Percentiles rank a stretch among this genome's conserved stretches.
Conservation (phyloP, 2,888 invertebrate genomes). For the Eupithecia pulchellata region DNA sequence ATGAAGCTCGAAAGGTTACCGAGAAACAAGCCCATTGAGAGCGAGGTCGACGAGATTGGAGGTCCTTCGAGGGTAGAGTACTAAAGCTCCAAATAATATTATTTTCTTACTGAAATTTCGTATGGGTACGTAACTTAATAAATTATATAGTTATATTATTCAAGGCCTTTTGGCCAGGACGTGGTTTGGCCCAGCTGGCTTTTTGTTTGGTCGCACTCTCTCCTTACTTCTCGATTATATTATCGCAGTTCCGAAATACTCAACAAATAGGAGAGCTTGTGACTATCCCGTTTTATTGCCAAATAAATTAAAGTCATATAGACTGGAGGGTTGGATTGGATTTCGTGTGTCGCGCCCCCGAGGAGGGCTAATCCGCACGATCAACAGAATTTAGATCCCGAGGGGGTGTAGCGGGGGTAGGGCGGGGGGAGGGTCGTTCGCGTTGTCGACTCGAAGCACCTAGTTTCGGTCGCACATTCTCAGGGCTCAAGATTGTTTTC, state of each 20-base stretch:
- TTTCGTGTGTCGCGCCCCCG: conserved; percentile 22
- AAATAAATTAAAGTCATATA: conserved; percentile 27
- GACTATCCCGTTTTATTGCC: conserved; percentile 33
- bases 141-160: too few relatives aligned
- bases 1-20: background rate
- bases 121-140: too few relatives aligned
- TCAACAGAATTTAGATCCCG: conserved; percentile 42
- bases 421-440: conserved; percentile 10
- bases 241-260: conserved; percentile 41
- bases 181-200: background rate
- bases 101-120: too few relatives aligned
- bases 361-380: conserved; percentile 43
- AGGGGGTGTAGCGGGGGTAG: background rate
- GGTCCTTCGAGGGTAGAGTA: background rate
- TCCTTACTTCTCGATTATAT: conserved; percentile 38
- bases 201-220: background rate
- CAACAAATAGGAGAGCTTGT: conserved; percentile 36
- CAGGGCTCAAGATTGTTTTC: conserved; percentile 12
- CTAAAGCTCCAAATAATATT: too few relatives aligned
- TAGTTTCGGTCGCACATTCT: conserved; percentile 7
- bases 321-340: conserved; percentile 10
- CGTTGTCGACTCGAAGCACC: conserved; percentile 12
- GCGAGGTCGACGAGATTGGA: background rate
- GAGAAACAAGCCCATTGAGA: background rate
- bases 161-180: too few relatives aligned